Evolutionary conservation across 2,888 invertebrate species (phyloP).

Genomic region (Polyommatus iphigenia): DNA sequence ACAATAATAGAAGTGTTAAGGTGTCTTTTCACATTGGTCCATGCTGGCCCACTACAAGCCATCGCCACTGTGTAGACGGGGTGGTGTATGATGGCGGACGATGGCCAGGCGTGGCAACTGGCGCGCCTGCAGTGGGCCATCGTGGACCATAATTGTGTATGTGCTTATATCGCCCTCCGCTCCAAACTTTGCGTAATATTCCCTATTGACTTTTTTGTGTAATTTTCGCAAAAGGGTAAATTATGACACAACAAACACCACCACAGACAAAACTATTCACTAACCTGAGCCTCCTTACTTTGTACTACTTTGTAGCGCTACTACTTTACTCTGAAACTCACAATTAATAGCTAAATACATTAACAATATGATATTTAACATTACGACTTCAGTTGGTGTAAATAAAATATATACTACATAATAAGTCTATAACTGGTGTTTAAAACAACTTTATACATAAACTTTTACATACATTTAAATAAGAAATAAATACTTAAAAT

Average conservation of each 20-base stretch:
- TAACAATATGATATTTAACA: background rate
- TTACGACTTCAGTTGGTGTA: background rate
- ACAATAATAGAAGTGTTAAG: too few species aligned
- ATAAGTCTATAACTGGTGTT: background rate
- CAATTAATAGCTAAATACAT: background rate
- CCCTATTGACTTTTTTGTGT: background rate
- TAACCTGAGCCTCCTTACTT: constrained; percentile 51
- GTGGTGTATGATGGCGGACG: too few species aligned
- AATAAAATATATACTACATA: background rate
- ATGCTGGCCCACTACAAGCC: too few species aligned
- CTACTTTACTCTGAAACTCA: constrained; percentile 33
- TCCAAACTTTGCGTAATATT: too few species aligned
- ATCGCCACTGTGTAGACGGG: too few species aligned
- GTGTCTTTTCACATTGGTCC: too few species aligned
- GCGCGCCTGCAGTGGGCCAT: too few species aligned
- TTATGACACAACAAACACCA: background rate
- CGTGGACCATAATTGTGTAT: too few species aligned
- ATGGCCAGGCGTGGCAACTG: too few species aligned
- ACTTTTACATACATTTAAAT: background rate
- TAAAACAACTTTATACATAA: background rate
- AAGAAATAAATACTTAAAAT: background rate
- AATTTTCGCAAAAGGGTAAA: background rate
- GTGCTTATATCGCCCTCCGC: background rate
- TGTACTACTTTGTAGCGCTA: constrained; percentile 31
- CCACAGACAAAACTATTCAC: constrained; percentile 44